phyloP scores from a whole-genome alignment of 2,113 vertebrate genomes.

The Paratilapia polleni region DNA sequence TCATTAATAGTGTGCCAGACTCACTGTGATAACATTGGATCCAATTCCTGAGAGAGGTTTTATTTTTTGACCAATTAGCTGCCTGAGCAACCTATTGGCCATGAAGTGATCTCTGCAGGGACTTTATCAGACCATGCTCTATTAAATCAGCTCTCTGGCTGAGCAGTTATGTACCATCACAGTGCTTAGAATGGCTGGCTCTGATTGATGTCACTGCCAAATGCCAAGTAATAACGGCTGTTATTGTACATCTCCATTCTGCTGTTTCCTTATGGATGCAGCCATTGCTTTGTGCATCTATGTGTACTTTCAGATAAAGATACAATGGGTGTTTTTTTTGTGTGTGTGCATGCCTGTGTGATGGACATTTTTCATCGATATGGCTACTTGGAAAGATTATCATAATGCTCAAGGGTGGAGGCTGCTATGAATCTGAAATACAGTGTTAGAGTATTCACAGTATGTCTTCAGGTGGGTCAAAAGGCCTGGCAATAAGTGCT shows the following conservation, averaged over 20 bases:
- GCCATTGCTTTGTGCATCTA: not conserved
- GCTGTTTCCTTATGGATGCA: constrained; percentile 45
- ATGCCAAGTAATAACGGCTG: constrained; percentile 67
- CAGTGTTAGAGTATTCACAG: constrained; percentile 51
- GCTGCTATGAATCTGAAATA: constrained; percentile 63
- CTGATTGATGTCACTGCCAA: constrained; percentile 63
- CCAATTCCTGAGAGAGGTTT: constrained; percentile 67
- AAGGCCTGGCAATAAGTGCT: constrained; percentile 54
- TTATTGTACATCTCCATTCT: constrained; percentile 56
- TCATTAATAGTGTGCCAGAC: constrained; percentile 68
- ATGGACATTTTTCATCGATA: constrained; percentile 40
- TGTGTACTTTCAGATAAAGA: constrained; percentile 4
- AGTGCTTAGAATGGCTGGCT: constrained; percentile 49
- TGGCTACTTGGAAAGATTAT: constrained; percentile 50
- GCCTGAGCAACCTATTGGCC: constrained; percentile 70
- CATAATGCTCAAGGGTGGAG: constrained; percentile 46
- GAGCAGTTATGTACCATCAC: constrained; percentile 68
- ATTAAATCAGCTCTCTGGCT: constrained; percentile 71
- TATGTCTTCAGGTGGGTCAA: constrained; percentile 61
- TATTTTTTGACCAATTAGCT: constrained; percentile 79
- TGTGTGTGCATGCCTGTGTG: not conserved
- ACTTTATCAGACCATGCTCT: constrained; percentile 72
- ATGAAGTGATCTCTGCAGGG: constrained; percentile 73
- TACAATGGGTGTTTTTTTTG: constrained; percentile 20
- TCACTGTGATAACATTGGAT: constrained; percentile 51